Percentiles rank a stretch among this genome's conserved stretches.
Evolutionary conservation across 2,888 invertebrate genomes (phyloP).

Genomic region (Rosalia funebris): DNA sequence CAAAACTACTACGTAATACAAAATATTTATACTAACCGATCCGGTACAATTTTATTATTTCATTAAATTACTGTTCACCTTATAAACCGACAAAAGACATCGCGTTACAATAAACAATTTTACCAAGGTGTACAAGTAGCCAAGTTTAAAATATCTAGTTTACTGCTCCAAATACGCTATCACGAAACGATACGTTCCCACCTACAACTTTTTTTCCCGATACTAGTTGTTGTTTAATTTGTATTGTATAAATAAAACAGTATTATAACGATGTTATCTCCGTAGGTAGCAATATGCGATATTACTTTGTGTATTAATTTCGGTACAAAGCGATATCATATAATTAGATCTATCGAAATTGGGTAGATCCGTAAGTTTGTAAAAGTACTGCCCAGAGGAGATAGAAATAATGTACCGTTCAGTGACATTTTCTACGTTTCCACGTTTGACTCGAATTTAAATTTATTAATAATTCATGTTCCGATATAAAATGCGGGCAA

Average conservation of each 20-base stretch:
- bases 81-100: slow-evolving; percentile 2
- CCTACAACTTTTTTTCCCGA: slow-evolving; percentile 6
- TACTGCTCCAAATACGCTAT: slow-evolving; percentile 19
- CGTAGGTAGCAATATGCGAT: slow-evolving; percentile 7
- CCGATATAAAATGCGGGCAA: background rate
- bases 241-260: slow-evolving; percentile 15
- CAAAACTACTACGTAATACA: too few species aligned
- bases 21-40: too few species aligned
- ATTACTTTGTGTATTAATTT: background rate
- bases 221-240: slow-evolving; percentile 17
- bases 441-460: background rate
- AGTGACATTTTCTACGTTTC: too few species aligned
- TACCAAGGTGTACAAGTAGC: slow-evolving; percentile 20
- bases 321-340: background rate
- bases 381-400: too few species aligned
- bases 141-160: slow-evolving; percentile 2
- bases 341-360: slow-evolving; percentile 14
- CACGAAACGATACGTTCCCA: slow-evolving; percentile 13
- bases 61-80: slow-evolving; percentile 15
- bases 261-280: slow-evolving; percentile 19
- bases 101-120: slow-evolving; percentile 7
- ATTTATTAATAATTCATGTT: background rate
- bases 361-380: background rate
- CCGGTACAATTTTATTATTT: too few species aligned
- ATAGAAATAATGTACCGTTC: too few species aligned